These are phyloP conservation scores for Alcis repandata DNA, from an alignment of 2,888 invertebrate genomes.

Conservation along the genomic window DNA sequence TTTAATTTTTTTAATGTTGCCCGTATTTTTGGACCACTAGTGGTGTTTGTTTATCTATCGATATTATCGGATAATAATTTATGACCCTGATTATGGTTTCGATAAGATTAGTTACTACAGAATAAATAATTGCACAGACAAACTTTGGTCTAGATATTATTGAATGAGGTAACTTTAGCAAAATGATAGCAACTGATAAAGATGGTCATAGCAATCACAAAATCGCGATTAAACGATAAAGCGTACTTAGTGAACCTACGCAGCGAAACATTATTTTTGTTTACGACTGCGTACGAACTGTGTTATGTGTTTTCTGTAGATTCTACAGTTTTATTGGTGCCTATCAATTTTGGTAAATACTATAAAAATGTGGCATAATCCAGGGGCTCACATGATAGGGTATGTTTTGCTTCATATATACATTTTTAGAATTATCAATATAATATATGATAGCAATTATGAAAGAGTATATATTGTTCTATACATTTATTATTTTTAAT, in stretches of 20 bases:
- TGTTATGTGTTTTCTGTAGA: not conserved
- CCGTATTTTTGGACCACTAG: slow-evolving; percentile 29
- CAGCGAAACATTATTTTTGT: not conserved
- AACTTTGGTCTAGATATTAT: not conserved
- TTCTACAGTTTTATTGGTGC: too few species aligned
- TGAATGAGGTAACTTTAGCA: not conserved
- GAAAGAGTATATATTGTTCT: too few species aligned
- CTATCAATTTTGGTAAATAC: not conserved
- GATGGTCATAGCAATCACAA: not conserved
- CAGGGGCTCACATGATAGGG: slow-evolving; percentile 36
- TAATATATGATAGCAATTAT: not conserved
- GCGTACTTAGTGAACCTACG: not conserved
- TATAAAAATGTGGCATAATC: slow-evolving; percentile 35
- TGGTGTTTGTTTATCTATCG: slow-evolving; percentile 29
- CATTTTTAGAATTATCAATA: too few species aligned
- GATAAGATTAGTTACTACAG: not conserved
- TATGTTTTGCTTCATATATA: slow-evolving; percentile 20
- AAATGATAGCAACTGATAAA: not conserved
- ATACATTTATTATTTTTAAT: too few species aligned
- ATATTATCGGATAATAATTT: slow-evolving; percentile 12
- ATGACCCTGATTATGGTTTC: not conserved
- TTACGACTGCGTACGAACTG: not conserved
- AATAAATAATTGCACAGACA: not conserved
- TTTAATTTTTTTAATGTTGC: slow-evolving; percentile 25
- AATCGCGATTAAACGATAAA: slow-evolving; percentile 15